These are phyloP conservation scores for Orchesella cincta DNA, from an alignment of 1,140 invertebrate species.

Conservation along the genomic window DNA sequence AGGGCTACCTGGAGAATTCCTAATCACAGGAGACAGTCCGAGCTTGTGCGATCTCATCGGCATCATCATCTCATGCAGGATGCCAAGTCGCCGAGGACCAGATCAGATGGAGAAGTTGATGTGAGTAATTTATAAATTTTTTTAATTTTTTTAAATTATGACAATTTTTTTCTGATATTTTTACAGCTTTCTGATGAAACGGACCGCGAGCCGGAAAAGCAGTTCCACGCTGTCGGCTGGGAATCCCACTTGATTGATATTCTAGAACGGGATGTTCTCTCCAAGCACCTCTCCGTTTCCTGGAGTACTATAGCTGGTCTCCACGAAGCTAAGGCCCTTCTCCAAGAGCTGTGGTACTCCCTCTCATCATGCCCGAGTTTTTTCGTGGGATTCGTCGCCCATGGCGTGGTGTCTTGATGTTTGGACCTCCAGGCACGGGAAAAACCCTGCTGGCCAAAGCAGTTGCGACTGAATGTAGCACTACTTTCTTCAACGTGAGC, in stretches of 20 bases:
- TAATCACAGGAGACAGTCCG: constrained; percentile 45
- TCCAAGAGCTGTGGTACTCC: constrained; percentile 72
- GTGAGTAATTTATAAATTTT: constrained; percentile 34
- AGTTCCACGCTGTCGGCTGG: constrained; percentile 71
- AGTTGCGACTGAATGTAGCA: constrained; percentile 72
- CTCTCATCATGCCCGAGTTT: constrained; percentile 69
- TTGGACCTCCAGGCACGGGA: constrained; percentile 60
- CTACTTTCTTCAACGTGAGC: constrained; percentile 74
- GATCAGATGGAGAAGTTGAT: constrained; percentile 50
- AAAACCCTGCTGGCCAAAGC: constrained; percentile 70
- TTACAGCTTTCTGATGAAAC: constrained; percentile 50
- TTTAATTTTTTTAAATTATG: constrained; percentile 12
- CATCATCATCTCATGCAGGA: constrained; percentile 30
- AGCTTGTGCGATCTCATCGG: constrained; percentile 37
- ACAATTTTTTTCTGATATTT: background rate
- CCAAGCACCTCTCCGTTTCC: constrained; percentile 64
- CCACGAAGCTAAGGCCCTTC: constrained; percentile 66
- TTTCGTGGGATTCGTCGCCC: constrained; percentile 63
- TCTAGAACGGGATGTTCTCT: constrained; percentile 67
- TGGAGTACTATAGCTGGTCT: constrained; percentile 69
- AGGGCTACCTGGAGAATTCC: constrained; percentile 49
- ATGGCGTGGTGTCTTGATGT: constrained; percentile 62
- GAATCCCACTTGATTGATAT: constrained; percentile 78
- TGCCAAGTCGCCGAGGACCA: constrained; percentile 38
- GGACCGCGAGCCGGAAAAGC: constrained; percentile 62